Conservation (phyloP, 2,113 vertebrate species). For the Condylura cristata region DNA sequence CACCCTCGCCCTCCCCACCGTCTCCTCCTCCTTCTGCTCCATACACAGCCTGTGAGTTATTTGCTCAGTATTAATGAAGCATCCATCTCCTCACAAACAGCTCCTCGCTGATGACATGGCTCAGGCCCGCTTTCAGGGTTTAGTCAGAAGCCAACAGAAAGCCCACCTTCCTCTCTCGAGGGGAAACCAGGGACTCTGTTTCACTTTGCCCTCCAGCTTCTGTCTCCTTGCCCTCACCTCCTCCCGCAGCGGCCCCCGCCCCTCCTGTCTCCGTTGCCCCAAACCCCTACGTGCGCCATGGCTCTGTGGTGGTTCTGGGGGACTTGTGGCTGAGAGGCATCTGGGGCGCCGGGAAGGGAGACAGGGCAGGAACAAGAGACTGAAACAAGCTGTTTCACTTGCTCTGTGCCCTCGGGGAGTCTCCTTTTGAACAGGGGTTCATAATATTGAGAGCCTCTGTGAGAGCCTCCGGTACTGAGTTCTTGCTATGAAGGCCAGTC, state of each 20-base stretch:
- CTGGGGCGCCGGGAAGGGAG: not conserved
- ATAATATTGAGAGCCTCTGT: not conserved
- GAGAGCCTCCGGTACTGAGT: too few relatives aligned
- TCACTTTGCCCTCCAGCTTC: not conserved
- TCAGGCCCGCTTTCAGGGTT: not conserved
- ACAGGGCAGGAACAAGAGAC: not conserved
- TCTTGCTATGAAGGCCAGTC: not conserved
- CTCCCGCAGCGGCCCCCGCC: not conserved
- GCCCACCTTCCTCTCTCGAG: not conserved
- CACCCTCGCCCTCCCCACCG: not conserved
- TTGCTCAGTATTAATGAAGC: not conserved
- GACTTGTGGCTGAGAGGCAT: accelerated
- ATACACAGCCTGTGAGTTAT: not conserved
- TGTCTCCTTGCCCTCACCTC: not conserved
- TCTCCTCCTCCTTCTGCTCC: not conserved
- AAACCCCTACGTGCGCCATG: not conserved
- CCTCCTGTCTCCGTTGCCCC: accelerated
- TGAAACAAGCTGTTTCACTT: not conserved
- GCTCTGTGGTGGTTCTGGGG: not conserved
- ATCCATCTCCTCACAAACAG: not conserved
- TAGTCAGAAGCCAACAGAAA: not conserved
- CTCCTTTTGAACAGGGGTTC: not conserved
- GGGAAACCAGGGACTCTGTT: not conserved
- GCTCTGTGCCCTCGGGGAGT: accelerated
- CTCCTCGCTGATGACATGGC: not conserved